phyloP scores from a whole-genome alignment of 2,888 invertebrate species.

The Caenorhabditis wallacei region DNA sequence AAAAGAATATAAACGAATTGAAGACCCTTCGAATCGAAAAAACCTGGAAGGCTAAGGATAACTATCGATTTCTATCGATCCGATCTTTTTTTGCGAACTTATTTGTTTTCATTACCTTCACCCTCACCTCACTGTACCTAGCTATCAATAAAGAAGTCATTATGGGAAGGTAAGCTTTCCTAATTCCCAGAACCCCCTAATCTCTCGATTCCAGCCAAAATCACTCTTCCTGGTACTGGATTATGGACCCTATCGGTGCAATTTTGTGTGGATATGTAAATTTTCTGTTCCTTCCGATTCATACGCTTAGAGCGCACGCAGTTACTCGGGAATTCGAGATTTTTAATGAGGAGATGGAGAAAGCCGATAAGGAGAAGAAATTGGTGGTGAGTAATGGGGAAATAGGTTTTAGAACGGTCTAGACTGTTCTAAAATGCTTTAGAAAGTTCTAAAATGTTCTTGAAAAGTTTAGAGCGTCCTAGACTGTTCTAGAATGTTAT shows the following conservation, averaged over 20 bases:
- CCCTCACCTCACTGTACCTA: constrained; percentile 19
- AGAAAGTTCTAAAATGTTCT: too few relatives aligned
- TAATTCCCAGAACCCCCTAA: too few relatives aligned
- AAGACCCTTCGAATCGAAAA: constrained; percentile 17
- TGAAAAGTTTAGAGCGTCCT: too few relatives aligned
- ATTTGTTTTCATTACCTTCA: not conserved
- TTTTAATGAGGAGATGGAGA: constrained; percentile 47
- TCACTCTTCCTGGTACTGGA: constrained; percentile 39
- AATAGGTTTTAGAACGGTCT: too few relatives aligned
- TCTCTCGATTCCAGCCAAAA: constrained; percentile 36
- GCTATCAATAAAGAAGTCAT: not conserved
- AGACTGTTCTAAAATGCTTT: not conserved
- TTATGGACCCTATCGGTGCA: constrained; percentile 7
- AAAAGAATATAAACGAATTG: not conserved
- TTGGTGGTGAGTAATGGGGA: too few relatives aligned
- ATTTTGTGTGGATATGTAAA: constrained; percentile 45
- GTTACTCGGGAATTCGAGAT: constrained; percentile 41
- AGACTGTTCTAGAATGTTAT: too few relatives aligned
- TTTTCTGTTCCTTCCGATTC: constrained; percentile 45
- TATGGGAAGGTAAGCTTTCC: constrained; percentile 17
- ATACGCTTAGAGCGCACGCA: constrained; percentile 26
- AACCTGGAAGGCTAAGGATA: not conserved
- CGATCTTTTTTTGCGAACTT: not conserved
- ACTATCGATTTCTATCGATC: not conserved
- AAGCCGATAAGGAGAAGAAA: constrained; percentile 32